Evolutionary conservation across 1,140 invertebrate species (phyloP), one percentile per base, ranked within the genome.

Genomic region (Hylyphantes graminicola): DNA sequence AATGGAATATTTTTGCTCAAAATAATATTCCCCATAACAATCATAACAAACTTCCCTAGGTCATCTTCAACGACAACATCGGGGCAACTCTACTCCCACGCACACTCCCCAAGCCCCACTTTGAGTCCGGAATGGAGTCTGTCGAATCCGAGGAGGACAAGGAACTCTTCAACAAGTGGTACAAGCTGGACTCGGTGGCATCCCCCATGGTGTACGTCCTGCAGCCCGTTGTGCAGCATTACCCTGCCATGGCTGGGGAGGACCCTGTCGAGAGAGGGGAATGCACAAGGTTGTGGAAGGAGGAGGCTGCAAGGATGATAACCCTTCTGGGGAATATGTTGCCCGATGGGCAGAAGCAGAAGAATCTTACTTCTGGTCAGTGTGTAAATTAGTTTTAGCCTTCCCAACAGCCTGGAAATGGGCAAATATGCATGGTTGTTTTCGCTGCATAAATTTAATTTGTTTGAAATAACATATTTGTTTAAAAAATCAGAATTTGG

Each of bases 181-280:
- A 93, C 87, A 88, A 88, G 53, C 89, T 92, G 55, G 93, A 94
- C 87, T 91, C 91, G 73, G 91, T 92, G 85, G 91, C 92, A 70
- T 92, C 93, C 87, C 94, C 95, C 13, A 93, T 94, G 17, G 95
- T 94, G 88, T 96, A 95, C 89, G 91, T 93, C 7, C 91, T 96
- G 57, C 91, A 92, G 85, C 91, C 92, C 17, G 92, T 93, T 55
- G 90, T 91, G 53, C 90, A 88, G 75, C 91, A 90, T 87, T 93
- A 93, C 80, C 91, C 91, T 4, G 91, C 70, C 19, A 86, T 86
- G 53, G 79, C 85, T 77, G 89, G 90, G 79, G 89, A 89, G 55
- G 89, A 89, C 35, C 74, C 87, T 15, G 88, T 90, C 79, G 90
- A 91, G 77, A 88, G 88, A 78, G 90, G 91, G 87, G 88, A 88